Percentiles rank a stretch among this genome's conserved stretches.
phyloP scores from a whole-genome alignment of 2,888 invertebrate species.

The Hylaea fasciaria region DNA sequence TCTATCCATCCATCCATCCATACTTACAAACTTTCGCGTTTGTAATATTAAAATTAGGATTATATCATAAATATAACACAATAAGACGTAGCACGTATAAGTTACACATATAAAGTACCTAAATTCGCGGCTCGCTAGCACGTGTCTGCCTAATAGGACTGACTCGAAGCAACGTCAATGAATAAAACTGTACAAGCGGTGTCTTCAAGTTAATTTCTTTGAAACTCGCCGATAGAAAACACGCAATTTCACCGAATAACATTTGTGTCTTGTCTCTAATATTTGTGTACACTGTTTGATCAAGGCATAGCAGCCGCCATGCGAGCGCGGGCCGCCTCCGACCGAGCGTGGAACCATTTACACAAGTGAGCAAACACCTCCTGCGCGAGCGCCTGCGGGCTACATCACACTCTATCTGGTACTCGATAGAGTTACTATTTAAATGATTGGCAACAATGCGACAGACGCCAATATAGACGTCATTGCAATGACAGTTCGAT shows the following conservation, averaged over 20 bases:
- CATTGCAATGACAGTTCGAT: constrained; percentile 46
- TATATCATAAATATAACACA: no score
- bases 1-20: no score
- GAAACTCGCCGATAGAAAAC: constrained; percentile 20
- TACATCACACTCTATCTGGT: constrained; percentile 47
- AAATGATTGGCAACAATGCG: constrained; percentile 44
- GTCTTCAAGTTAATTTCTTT: constrained; percentile 9
- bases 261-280: constrained; percentile 33
- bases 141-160: background rate
- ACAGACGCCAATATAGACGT: constrained; percentile 69
- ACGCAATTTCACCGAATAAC: constrained; percentile 17
- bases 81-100: no score
- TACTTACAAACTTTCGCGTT: no score
- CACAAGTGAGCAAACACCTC: constrained; percentile 71
- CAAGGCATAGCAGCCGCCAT: constrained; percentile 35
- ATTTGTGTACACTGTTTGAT: constrained; percentile 43
- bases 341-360: constrained; percentile 63
- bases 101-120: no score
- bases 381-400: constrained; percentile 20
- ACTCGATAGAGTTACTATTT: constrained; percentile 48
- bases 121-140: no score
- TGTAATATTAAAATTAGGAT: no score
- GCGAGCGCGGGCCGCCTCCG: constrained; percentile 33
- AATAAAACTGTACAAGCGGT: constrained; percentile 1
- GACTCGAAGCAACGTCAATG: background rate